These are phyloP conservation scores for Gryllus bimaculatus DNA, from an alignment of 1,140 invertebrate genomes.

Conservation along the genomic window DNA sequence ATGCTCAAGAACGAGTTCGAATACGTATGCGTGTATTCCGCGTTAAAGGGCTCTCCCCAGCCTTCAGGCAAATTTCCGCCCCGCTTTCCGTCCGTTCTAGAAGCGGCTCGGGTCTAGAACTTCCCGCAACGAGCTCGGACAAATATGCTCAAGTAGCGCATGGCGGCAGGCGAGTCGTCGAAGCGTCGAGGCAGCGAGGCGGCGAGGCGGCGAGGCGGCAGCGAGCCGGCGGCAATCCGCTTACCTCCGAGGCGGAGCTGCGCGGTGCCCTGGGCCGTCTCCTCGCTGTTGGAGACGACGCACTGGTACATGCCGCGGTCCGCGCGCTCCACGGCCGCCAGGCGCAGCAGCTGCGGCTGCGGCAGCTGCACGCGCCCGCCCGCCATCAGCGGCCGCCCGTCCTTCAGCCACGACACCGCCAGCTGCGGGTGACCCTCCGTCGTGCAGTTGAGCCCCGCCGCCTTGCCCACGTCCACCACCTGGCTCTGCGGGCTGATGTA, in stretches of 20 bases:
- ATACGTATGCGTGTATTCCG: no score
- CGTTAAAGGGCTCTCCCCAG: no score
- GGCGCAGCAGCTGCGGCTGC: slow-evolving; percentile 23
- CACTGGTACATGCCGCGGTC: slow-evolving; percentile 44
- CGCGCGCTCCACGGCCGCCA: slow-evolving; percentile 34
- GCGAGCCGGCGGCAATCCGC: not conserved
- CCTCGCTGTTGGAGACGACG: slow-evolving; percentile 34
- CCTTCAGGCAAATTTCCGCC: no score
- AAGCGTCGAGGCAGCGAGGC: no score
- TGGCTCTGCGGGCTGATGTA: slow-evolving; percentile 32
- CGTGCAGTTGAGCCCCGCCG: slow-evolving; percentile 38
- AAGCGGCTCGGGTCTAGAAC: no score
- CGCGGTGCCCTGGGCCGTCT: slow-evolving; percentile 37
- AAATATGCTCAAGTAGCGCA: no score
- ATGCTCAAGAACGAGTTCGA: no score
- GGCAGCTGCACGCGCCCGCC: slow-evolving; percentile 26
- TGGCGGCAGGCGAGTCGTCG: no score
- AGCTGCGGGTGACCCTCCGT: slow-evolving; percentile 29
- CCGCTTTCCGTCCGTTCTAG: no score
- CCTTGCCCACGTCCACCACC: slow-evolving; percentile 37
- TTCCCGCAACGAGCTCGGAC: no score
- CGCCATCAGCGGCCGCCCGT: slow-evolving; percentile 30
- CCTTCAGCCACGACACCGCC: slow-evolving; percentile 33
- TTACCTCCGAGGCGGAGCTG: slow-evolving; percentile 41
- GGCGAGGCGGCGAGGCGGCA: no score